phyloP scores from a whole-genome alignment of 2,113 vertebrate genomes.

The Triplophysa dalaica region DNA sequence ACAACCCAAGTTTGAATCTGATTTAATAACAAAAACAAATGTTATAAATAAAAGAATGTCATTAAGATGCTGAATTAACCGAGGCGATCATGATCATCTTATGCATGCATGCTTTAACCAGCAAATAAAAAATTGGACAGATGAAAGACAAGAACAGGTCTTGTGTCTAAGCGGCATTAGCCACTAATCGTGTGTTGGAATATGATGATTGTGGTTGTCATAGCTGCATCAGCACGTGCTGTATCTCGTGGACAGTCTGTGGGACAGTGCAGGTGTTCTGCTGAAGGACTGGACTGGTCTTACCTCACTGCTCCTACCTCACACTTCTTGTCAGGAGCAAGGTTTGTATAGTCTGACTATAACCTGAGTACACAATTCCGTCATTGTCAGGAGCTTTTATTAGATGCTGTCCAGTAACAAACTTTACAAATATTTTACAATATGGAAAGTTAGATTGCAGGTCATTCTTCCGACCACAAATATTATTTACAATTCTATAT shows the following conservation, averaged over 20 bases:
- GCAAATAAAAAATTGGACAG: neutral
- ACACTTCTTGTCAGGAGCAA: constrained; percentile 58
- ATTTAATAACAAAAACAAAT: neutral
- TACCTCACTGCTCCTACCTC: constrained; percentile 78
- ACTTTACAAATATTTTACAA: too few relatives aligned
- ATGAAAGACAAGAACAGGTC: neutral
- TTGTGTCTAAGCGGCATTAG: neutral
- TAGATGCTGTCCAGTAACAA: too few relatives aligned
- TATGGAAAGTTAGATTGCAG: too few relatives aligned
- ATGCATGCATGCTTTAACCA: neutral
- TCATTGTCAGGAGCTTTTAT: constrained; percentile 3
- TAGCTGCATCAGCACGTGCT: constrained; percentile 86
- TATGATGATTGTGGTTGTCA: neutral
- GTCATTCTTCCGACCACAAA: neutral
- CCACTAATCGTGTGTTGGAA: neutral
- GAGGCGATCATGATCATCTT: too few relatives aligned
- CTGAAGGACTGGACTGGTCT: constrained; percentile 87
- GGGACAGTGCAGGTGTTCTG: constrained; percentile 83
- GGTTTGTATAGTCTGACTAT: constrained; percentile 61
- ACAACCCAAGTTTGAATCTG: neutral
- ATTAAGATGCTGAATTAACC: too few relatives aligned
- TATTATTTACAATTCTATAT: neutral
- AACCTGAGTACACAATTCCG: too few relatives aligned
- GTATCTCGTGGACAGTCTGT: constrained; percentile 90
- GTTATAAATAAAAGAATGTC: too few relatives aligned